These are phyloP conservation scores for Glyptemys insculpta DNA, from an alignment of 2,797 vertebrate genomes.

Conservation along the genomic window DNA sequence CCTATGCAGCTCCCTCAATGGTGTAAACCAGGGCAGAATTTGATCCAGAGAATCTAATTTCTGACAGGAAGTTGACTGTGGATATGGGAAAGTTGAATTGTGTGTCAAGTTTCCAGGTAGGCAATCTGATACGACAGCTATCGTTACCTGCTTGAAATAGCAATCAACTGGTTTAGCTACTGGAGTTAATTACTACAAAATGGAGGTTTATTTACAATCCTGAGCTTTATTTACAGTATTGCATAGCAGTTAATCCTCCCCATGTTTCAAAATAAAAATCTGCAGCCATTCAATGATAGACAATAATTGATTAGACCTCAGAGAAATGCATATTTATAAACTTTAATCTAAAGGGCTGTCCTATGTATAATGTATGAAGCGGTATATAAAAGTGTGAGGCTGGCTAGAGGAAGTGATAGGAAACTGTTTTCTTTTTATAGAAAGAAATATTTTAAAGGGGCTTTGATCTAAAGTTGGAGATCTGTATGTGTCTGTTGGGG, in stretches of 20 bases:
- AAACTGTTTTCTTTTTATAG: background rate
- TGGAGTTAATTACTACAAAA: slow-evolving; percentile 30
- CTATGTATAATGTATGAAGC: fast-evolving
- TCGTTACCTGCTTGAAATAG: background rate
- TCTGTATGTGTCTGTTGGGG: background rate
- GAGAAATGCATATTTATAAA: background rate
- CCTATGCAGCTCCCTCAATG: background rate
- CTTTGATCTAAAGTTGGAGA: slow-evolving; percentile 48
- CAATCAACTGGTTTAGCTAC: background rate
- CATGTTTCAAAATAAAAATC: slow-evolving; percentile 38
- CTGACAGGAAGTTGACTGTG: background rate
- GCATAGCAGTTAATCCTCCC: background rate
- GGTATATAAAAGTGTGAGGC: background rate
- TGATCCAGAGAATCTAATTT: background rate
- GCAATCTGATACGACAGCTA: background rate
- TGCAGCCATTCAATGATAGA: background rate
- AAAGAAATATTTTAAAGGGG: background rate
- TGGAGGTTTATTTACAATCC: slow-evolving; percentile 16
- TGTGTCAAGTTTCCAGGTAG: no score
- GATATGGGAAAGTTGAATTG: no score
- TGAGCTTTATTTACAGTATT: background rate
- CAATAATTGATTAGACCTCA: background rate
- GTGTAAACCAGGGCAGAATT: background rate
- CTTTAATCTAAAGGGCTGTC: fast-evolving
- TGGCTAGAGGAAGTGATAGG: background rate